Base-by-base conservation (phyloP, 1,140 invertebrate species). In the Phymastichus coffea region DNA sequence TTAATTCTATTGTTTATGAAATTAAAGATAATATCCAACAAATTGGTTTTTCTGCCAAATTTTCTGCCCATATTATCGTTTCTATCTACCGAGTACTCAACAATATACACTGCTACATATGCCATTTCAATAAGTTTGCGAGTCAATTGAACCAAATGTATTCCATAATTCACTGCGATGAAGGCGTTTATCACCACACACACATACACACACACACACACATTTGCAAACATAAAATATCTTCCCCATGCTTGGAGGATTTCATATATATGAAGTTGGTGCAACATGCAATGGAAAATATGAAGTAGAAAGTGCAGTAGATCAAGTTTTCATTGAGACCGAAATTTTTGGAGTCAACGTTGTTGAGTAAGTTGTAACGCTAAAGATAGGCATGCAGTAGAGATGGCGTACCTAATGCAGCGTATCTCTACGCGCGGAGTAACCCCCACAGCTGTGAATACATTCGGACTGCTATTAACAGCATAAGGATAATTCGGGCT, bases 91-190 rank as follows among this genome's bases (percentile, higher is more conserved):
- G 46, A 57, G 6, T 63, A 52, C 35, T 43, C 53, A 1, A 63
- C 61, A 1, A 47, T 63, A 12, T 63, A 52, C 37, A 63, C 61
- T 2, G 22, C 35, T 19, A n/a, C n/a, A 28, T 57, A 35, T 52
- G 17, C 14, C 57, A 57, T 41, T 63, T 63, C 14, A 49, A 49
- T 10, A 40, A 57, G 25, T 40, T 63, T 37, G 28, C 37, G 23
- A 10, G n/a, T 30, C 55, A 63, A 37, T 41, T 63, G 20, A 37
- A 57, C 6, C 61, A 63, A 57, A n/a, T 47, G 30, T 47, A 30
- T 40, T 46, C 59, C 7, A 49, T 51, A 4, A 19, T 59, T 30
- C 22, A 48, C 14, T 59, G 56, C 38, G 56, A 58, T 52, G 40
- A 63, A 52, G 54, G 61, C 2, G 61, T 63, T 7, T 63, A 63